Conservation (phyloP, 2,797 vertebrate species). For the Diceros bicornis region DNA sequence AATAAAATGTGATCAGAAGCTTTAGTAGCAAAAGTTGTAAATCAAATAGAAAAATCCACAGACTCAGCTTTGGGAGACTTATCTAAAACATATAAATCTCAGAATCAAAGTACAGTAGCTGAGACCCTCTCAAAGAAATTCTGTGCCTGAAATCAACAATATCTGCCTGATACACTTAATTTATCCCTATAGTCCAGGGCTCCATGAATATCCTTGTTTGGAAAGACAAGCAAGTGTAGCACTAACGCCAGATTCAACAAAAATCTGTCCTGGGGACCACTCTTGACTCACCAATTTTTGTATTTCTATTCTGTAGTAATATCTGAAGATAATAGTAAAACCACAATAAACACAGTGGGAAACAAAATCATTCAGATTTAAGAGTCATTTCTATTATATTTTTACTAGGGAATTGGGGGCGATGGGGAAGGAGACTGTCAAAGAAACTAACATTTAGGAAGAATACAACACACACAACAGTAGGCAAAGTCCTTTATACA, state of each 20-base stretch:
- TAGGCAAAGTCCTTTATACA: neutral
- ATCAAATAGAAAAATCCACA: constrained; percentile 88
- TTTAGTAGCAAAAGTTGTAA: constrained; percentile 87
- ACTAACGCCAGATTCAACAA: constrained; percentile 92
- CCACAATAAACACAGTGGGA: neutral
- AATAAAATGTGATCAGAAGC: constrained; percentile 90
- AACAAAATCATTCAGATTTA: constrained; percentile 57
- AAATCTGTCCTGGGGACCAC: neutral
- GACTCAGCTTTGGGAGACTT: constrained; percentile 79
- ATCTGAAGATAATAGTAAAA: constrained; percentile 15
- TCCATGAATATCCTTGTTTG: constrained; percentile 90
- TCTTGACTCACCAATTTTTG: constrained; percentile 1
- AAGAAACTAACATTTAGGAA: constrained; percentile 52
- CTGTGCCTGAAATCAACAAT: constrained; percentile 81
- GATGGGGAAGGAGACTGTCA: neutral
- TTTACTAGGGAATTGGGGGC: neutral
- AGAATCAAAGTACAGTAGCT: constrained; percentile 79
- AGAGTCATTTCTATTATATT: neutral
- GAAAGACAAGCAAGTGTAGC: constrained; percentile 89
- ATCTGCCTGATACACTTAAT: constrained; percentile 90
- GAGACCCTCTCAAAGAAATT: constrained; percentile 65
- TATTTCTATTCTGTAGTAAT: neutral
- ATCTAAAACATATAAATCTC: constrained; percentile 79
- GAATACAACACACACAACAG: neutral
- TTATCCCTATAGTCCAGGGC: constrained; percentile 91